Percentiles rank a stretch among this genome's conserved stretches.
Evolutionary conservation across 2,113 vertebrate genomes (phyloP).

Genomic region (Lutjanus erythropterus): DNA sequence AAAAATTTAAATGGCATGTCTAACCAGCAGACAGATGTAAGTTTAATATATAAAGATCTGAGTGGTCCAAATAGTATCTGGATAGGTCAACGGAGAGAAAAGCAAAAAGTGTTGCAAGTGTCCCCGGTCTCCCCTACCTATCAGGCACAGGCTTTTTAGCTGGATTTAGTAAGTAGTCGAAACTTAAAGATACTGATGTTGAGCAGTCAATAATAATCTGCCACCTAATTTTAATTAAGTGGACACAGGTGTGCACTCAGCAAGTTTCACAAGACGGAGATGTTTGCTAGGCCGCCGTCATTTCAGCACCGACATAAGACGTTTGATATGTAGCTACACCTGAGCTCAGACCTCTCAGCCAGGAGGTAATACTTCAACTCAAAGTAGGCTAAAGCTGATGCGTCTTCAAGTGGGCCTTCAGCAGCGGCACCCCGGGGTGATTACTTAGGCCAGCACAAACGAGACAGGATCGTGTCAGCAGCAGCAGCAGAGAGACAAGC

Average conservation of each 20-base stretch:
- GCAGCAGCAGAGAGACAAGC: slow-evolving; percentile 7
- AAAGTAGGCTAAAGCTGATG: not conserved
- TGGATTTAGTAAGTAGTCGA: too few species aligned
- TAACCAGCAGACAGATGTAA: too few species aligned
- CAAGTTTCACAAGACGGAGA: not conserved
- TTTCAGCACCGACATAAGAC: slow-evolving; percentile 60
- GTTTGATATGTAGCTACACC: not conserved
- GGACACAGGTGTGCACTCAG: slow-evolving; percentile 17
- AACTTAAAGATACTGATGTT: not conserved
- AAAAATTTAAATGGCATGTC: too few species aligned
- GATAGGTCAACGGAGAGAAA: too few species aligned
- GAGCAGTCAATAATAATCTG: not conserved
- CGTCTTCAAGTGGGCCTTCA: slow-evolving; percentile 12
- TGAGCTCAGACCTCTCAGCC: not conserved
- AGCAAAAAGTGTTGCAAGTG: too few species aligned
- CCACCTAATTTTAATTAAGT: not conserved
- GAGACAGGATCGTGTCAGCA: slow-evolving; percentile 55
- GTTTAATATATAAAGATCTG: too few species aligned
- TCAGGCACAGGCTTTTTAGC: too few species aligned
- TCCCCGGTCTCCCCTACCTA: too few species aligned
- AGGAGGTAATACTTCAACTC: not conserved
- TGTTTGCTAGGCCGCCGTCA: slow-evolving; percentile 41
- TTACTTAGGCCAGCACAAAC: slow-evolving; percentile 46
- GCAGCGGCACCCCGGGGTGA: not conserved
- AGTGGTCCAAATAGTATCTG: too few species aligned